Evolutionary conservation across 2,113 vertebrate genomes (phyloP), one percentile per base, ranked within the genome.

Genomic region (Hymenochirus boettgeri): DNA sequence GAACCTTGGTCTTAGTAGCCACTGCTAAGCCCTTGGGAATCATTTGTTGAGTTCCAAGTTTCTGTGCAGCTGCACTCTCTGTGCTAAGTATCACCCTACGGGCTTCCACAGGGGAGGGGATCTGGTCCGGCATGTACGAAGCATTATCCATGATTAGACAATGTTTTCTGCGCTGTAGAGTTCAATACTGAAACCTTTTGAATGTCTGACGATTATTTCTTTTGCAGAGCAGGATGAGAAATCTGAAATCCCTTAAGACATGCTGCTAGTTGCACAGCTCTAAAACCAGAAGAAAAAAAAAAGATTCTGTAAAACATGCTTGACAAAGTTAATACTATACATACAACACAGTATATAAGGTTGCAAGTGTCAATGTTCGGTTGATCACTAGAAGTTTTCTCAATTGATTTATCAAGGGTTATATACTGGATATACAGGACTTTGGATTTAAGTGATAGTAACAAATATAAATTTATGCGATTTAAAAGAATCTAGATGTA

Each of bases 11-110:
- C n/a, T 82, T 91, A 76, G 83, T 88, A 27, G 67, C 33, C 47
- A 80, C 61, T 0, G 93, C 95, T 76, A 98, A 50, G 74, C 74
- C 81, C 25, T 76, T 90, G 12, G 96, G 96, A 61, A 98, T 97
- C 45, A 97, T 76, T 84, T 98, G 96, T 25, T 88, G 81, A 0
- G 84, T 90, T 10, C 95, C 93, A 61, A 85, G 56, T 74, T 90
- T 93, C 11, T 77, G 79, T 0, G 92, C 89, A 0, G 75, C 92
- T 0, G 88, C 76, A 70, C 93, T 94, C 13, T 89, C 70, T 0
- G 93, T 96, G 85, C 93, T 98, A 45, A 98, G 80, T 37, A 96
- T 0, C 11, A 93, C 31, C 2, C 62, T 71, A 1, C 12, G 77
- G 0, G 75, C 67, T 18, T 73, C 72, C 0, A 65, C 25, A 1